phyloP scores from a whole-genome alignment of 1,140 invertebrate genomes.

The Drosophila pruinosa region DNA sequence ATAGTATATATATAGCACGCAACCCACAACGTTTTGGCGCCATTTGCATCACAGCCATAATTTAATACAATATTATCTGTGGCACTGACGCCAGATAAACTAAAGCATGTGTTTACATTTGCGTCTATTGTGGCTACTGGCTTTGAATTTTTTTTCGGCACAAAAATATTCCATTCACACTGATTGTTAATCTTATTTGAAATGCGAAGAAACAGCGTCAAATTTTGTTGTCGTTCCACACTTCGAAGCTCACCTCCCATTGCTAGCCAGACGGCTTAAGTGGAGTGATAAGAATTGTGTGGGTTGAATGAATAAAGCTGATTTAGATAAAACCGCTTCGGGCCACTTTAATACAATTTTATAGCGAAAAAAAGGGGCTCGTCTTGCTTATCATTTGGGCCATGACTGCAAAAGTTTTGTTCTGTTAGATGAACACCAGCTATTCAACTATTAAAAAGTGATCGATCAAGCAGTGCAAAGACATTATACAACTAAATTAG shows the following conservation, averaged over 20 bases:
- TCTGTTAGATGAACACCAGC: background rate
- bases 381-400: conserved; percentile 45
- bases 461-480: background rate
- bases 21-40: no score
- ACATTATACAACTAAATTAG: background rate
- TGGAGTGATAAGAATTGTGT: background rate
- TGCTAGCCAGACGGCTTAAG: background rate
- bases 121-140: conserved; percentile 22
- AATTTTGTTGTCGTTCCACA: conserved; percentile 11
- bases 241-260: no score
- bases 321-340: conserved; percentile 10
- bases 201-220: background rate
- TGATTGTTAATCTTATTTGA: conserved; percentile 23
- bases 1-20: no score
- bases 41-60: conserved; percentile 16
- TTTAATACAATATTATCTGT: conserved; percentile 50
- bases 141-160: background rate
- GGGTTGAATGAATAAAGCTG: background rate
- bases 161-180: conserved; percentile 64
- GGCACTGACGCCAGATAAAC: conserved; percentile 34
- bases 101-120: conserved; percentile 9
- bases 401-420: background rate
- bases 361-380: conserved; percentile 49
- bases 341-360: conserved; percentile 4
- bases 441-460: no score